Conservation (phyloP, 2,797 vertebrate species). For the Channallabes apus region DNA sequence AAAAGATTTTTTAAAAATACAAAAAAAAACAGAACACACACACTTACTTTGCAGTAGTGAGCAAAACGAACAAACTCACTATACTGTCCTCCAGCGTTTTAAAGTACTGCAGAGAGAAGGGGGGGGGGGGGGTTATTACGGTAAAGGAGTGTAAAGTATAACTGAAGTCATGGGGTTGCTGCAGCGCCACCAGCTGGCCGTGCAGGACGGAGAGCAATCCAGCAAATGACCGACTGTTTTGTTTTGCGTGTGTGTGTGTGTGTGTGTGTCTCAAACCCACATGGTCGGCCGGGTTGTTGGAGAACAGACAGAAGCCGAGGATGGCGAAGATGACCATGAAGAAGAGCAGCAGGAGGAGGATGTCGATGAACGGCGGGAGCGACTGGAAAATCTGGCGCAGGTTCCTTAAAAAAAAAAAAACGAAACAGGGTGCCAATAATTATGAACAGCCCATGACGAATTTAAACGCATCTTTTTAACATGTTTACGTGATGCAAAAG, state of each 20-base stretch:
- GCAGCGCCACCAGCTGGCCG: too few species aligned
- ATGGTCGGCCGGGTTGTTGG: conserved; percentile 85
- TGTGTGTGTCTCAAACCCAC: conserved; percentile 73
- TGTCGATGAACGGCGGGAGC: conserved; percentile 97
- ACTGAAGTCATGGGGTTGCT: too few species aligned
- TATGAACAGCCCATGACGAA: background rate
- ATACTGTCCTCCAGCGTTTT: conserved; percentile 95
- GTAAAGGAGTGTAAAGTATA: too few species aligned
- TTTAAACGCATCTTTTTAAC: too few species aligned
- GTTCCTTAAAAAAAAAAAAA: conserved; percentile 74
- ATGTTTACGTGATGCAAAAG: too few species aligned
- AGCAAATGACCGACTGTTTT: background rate
- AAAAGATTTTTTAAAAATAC: too few species aligned
- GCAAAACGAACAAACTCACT: conserved; percentile 92
- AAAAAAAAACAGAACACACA: background rate
- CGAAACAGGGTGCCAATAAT: background rate
- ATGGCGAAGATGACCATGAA: conserved; percentile 99
- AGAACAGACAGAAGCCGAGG: conserved; percentile 96
- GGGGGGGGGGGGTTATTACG: too few species aligned
- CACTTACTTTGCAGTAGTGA: conserved; percentile 98
- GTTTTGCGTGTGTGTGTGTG: background rate
- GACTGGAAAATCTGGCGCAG: conserved; percentile 99
- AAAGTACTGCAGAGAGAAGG: conserved; percentile 83
- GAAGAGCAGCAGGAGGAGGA: conserved; percentile 93
- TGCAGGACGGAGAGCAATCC: too few species aligned